Evolutionary conservation across 1,140 invertebrate genomes (phyloP), one percentile per base, ranked within the genome.

Genomic region (honey bee (Apis mellifera)): DNA sequence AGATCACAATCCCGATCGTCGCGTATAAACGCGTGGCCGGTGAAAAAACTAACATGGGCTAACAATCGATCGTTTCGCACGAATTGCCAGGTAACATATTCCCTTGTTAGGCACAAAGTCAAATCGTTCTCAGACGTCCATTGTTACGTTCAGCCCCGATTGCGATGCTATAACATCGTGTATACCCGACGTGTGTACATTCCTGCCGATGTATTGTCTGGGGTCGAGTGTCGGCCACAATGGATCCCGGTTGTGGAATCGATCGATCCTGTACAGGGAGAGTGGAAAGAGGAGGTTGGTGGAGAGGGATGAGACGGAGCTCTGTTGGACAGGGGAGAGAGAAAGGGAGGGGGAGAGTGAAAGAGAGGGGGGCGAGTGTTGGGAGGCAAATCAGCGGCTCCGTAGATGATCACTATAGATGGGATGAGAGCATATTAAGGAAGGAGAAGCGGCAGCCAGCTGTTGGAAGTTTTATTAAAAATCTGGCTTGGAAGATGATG

Each of bases 391-490:
- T 89, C 86, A 88, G 87, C 77, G 86, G 87, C 83, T 81, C 78
- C 86, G 84, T 81, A 84, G 87, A 89, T 88, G 86, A 89, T 89
- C 78, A 84, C 86, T 85, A 88, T 84, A 89, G 86, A 89, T 88
- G 84, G 87, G 87, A 89, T 88, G 87, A 89, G 87, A 82, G 81
- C 81, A 89, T 89, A 89, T 89, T 89, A 89, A 86, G 83, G 70
- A 79, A 72, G 76, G 78, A 78, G 79, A 57, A 78, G 66, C 60
- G 66, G 73, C 80, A 75, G 81, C 85, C 73, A 81, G 82, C 71
- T 84, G 83, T 66, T 87, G 87, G 70, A 89, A 89, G 82, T 89
- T 89, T 89, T 89, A 89, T 89, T 89, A 89, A 89, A 89, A 89
- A 89, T 89, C 85, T 77, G 65, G 80, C 74, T 80, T 85, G 76